Evolutionary conservation across 2,797 vertebrate species (phyloP).

Genomic region (Galaxias olidus): DNA sequence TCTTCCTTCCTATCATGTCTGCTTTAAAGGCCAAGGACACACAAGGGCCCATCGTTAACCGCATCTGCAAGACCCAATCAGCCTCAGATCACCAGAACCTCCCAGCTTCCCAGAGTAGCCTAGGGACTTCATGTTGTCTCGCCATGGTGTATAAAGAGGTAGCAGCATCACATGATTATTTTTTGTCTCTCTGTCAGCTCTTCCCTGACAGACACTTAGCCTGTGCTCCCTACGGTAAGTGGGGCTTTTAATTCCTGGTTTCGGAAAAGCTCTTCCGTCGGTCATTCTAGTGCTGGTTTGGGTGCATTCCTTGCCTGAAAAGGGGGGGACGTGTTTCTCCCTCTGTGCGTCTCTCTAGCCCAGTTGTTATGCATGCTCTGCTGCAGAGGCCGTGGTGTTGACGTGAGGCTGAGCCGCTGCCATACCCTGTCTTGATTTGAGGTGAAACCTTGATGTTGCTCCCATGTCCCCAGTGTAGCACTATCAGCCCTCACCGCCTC

Average conservation of each 20-base stretch:
- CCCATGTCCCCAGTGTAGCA: conserved; percentile 52
- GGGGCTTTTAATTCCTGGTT: too few species aligned
- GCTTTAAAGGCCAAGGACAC: conserved; percentile 53
- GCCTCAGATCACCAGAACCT: conserved; percentile 63
- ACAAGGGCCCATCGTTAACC: conserved; percentile 57
- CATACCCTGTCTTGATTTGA: conserved; percentile 63
- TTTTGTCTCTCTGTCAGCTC: too few species aligned
- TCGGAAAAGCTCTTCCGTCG: too few species aligned
- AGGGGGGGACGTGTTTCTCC: neutral
- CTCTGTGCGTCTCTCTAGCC: conserved; percentile 14
- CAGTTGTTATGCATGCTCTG: conserved; percentile 67
- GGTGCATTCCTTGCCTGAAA: too few species aligned
- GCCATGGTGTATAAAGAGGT: too few species aligned
- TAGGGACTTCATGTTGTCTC: conserved; percentile 27
- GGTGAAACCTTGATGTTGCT: conserved; percentile 67
- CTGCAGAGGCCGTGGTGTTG: conserved; percentile 59
- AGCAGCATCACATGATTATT: too few species aligned
- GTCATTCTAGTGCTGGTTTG: too few species aligned
- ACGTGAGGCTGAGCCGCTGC: conserved; percentile 62
- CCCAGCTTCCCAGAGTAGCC: conserved; percentile 34
- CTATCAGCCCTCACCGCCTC: conserved; percentile 37
- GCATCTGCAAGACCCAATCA: conserved; percentile 72
- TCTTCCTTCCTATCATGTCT: too few species aligned
- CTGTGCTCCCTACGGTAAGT: too few species aligned
- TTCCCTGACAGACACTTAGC: too few species aligned